Conservation (phyloP, 2,113 vertebrate species). For the Vidua macroura region DNA sequence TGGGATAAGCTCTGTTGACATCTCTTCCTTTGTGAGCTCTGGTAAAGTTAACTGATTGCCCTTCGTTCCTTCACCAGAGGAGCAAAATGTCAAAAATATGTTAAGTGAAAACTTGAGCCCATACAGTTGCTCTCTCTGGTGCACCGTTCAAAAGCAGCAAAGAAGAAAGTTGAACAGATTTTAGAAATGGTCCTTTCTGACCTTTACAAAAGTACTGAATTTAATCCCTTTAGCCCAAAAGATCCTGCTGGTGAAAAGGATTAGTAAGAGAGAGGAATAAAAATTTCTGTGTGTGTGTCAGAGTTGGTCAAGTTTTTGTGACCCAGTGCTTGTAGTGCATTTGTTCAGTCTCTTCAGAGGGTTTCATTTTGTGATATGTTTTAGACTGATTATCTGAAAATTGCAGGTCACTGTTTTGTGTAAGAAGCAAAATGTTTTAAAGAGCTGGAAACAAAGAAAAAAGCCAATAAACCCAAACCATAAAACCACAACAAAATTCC, state of each 20-base stretch:
- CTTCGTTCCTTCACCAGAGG: background rate
- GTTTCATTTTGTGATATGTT: background rate
- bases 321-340: background rate
- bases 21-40: background rate
- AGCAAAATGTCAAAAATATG: slow-evolving; percentile 39
- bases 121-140: background rate
- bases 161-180: slow-evolving; percentile 16
- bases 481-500: background rate
- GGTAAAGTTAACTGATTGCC: slow-evolving; percentile 18
- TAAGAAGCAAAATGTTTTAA: background rate
- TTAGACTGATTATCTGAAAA: background rate
- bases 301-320: slow-evolving; percentile 18
- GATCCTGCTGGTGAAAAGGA: slow-evolving; percentile 7
- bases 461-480: background rate
- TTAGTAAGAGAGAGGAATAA: background rate
- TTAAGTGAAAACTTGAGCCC: slow-evolving; percentile 25
- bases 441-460: background rate
- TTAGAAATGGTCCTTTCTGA: slow-evolving; percentile 15
- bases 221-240: slow-evolving; percentile 30
- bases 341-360: background rate
- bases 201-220: slow-evolving; percentile 32
- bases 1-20: background rate
- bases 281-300: background rate
- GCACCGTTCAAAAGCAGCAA: background rate
- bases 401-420: background rate